Base-by-base conservation (phyloP, 2,113 vertebrate genomes). In the Centropus unirufus region DNA sequence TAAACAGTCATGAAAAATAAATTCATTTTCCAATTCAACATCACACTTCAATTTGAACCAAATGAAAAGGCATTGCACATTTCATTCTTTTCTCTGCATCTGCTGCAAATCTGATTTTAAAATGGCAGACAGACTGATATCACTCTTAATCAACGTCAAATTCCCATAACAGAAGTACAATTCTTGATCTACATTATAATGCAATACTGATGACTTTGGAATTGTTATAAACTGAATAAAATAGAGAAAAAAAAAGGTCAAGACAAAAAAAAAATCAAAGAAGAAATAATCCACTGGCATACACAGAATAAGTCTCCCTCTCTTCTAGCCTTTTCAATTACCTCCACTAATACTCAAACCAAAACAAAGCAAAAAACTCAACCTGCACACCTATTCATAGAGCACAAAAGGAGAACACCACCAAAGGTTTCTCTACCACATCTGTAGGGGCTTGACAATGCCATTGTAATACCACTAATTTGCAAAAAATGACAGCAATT, bases 71-170 rank as follows among this genome's bases (percentile, higher is more conserved):
- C 44, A 74, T 52, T 91, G 54, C 17, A 29, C 47, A 90, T 87
- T 97, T 90, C 9, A 46, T 51, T 58, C 34, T 67, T 93, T 90
- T 92, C 70, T 70, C 58, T 75, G 19, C 14, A 47, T 75, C 40
- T 84, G 78, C 64, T 77, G 74, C 63, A 94, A 94, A 57, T 29
- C 70, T 88, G 93, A 81, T 91, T 87, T 58, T 72, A 86, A 98
- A 95, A 87, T 34, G 61, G 74, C 61, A 78, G 36, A 59, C n/a
- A 54, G 30, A 73, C 92, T 95, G 91, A 89, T 86, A 96, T 69
- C 49, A 34, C 14, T 93, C 75, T 84, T 89, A 91, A 93, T 86
- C 83, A 94, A 96, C 44, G n/a, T 54, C n/a, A 61, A 54, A 83
- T 88, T 93, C 83, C 83, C 21, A 6, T 74, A 93, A 63, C 42